Conservation (phyloP, 1,140 invertebrate genomes). For the Phenacoccus solenopsis region DNA sequence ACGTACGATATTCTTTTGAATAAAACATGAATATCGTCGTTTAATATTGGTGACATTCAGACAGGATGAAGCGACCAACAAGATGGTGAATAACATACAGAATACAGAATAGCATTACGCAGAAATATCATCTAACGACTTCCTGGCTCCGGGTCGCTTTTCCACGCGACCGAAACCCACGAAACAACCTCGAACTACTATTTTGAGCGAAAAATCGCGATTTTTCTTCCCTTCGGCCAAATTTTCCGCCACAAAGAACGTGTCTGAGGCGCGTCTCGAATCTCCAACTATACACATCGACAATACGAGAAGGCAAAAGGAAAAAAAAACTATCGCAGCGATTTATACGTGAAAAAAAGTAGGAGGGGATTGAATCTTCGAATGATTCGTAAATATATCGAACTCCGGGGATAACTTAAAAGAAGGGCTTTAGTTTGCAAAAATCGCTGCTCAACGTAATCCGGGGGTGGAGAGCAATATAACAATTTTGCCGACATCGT, state of each 20-base stretch:
- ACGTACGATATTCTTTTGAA: neutral
- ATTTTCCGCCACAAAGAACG: neutral
- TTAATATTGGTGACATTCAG: constrained; percentile 2
- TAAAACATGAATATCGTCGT: neutral
- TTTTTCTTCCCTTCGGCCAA: neutral
- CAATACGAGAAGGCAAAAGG: neutral
- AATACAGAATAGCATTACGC: constrained; percentile 1
- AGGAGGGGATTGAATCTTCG: no score
- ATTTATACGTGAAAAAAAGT: neutral
- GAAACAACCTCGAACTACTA: neutral
- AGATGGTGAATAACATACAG: constrained; percentile 1
- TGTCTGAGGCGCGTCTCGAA: no score
- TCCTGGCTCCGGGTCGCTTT: neutral
- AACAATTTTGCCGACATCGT: neutral
- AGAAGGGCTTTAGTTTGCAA: constrained; percentile 1
- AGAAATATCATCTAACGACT: constrained; percentile 1
- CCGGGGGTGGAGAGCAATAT: neutral
- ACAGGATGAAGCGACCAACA: constrained; percentile 1
- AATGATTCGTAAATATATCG: neutral
- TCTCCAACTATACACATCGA: no score
- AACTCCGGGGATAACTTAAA: neutral
- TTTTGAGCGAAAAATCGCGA: neutral
- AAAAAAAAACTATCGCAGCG: neutral
- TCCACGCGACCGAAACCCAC: neutral
- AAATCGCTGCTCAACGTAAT: neutral